Base-by-base conservation (phyloP, 2,888 invertebrate genomes). In the Drosophila picticornis region DNA sequence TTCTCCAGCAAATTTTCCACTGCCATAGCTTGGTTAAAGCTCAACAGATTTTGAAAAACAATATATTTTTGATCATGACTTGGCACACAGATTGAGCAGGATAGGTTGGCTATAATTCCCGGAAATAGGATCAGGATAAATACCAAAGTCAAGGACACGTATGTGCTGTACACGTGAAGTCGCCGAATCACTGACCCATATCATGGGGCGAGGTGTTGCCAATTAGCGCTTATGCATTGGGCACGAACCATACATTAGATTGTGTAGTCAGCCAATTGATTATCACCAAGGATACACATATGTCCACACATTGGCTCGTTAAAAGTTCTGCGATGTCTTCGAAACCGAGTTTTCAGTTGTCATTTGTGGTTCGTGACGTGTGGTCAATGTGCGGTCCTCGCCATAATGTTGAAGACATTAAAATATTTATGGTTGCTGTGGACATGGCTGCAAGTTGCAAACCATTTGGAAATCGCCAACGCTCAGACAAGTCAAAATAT, bases 401-500 rank as follows among this genome's bases (percentile, higher is more conserved):
- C 16, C 16, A 70, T 6, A 58, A 79, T 80, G 66, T 72, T 72
- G 0, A 77, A 67, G 31, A 70, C 48, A 32, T 67, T 75, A 0
- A 81, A 82, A 51, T 68, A 48, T 58, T 56, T 79, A 29, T 90
- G 74, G 62, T 32, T 83, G 5, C 2, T 84, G 22, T 76, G 72
- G 75, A 43, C 71, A 9, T 31, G 67, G 55, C 46, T 82, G 19
- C 62, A 75, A 36, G 38, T 38, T 48, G 60, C 25, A 48, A 51
- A 36, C 2, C 64, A 69, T 31, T 64, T 53, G 52, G 65, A 80
- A 62, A 70, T 80, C 31, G 62, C 64, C 7, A 29, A 57, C 16
- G 88, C 90, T 10, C 96, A 96, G 93, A 96, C 96, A 0, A 96
- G 95, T 66, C 96, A 96, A 92, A 96, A 96, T 91, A 95, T 96